Conservation (phyloP, 2,113 vertebrate genomes). For the Neomonachus schauinslandi region DNA sequence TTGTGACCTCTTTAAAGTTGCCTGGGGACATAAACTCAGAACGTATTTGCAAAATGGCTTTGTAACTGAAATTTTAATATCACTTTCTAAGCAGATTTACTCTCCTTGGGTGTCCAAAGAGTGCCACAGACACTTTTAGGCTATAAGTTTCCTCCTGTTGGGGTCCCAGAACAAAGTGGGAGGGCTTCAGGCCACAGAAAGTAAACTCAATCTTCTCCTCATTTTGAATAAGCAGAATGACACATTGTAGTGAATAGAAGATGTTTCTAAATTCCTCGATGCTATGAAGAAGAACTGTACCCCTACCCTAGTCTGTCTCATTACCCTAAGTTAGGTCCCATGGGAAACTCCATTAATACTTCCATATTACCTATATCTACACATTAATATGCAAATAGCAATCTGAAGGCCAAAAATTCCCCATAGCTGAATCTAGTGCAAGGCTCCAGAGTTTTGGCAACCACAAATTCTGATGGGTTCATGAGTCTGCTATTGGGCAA, state of each 20-base stretch:
- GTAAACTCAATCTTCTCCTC: not conserved
- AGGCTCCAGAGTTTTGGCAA: not conserved
- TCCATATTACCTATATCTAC: not conserved
- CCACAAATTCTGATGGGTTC: not conserved
- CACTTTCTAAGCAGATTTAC: not conserved
- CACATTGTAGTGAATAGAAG: not conserved
- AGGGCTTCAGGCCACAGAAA: constrained; percentile 38
- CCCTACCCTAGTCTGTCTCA: not conserved
- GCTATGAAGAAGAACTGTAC: not conserved
- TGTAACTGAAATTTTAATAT: constrained; percentile 60
- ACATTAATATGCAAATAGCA: not conserved
- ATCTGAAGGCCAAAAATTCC: not conserved
- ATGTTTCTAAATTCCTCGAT: not conserved
- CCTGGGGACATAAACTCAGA: constrained; percentile 27
- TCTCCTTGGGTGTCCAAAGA: constrained; percentile 48
- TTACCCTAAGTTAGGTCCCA: not conserved
- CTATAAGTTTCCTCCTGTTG: not conserved
- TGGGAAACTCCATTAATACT: not conserved
- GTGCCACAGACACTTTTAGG: not conserved
- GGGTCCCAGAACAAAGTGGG: constrained; percentile 26
- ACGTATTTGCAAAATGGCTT: constrained; percentile 43
- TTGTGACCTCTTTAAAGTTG: constrained; percentile 29
- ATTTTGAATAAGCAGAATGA: constrained; percentile 5
- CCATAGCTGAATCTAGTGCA: not conserved
- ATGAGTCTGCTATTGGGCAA: not conserved